Evolutionary conservation across 2,797 vertebrate species (phyloP).

Genomic region (Prunella strophiata): DNA sequence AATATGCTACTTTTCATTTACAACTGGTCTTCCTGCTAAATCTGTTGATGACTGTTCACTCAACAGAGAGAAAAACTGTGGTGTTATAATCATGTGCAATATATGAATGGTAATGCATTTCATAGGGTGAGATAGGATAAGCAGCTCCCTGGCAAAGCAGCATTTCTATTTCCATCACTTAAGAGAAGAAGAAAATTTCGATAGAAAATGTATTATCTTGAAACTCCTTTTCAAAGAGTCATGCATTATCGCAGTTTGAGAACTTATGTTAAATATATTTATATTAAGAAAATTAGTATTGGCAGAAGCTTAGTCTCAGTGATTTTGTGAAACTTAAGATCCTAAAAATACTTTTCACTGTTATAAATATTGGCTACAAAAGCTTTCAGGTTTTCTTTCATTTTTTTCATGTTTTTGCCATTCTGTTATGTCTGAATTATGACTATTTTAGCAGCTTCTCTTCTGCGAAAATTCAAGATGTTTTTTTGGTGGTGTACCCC

Average conservation of each 20-base stretch:
- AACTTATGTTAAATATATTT: neutral
- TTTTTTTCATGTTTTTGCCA: neutral
- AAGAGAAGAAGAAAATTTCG: neutral
- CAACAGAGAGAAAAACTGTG: neutral
- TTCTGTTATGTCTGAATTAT: neutral
- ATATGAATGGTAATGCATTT: neutral
- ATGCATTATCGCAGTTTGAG: neutral
- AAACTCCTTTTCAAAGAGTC: neutral
- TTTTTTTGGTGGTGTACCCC: neutral
- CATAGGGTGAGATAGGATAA: neutral
- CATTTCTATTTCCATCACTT: neutral
- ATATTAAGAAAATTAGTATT: neutral
- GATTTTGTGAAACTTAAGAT: neutral
- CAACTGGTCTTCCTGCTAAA: neutral
- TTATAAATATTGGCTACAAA: neutral
- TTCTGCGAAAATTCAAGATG: neutral
- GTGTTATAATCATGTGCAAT: neutral
- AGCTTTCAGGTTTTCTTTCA: neutral
- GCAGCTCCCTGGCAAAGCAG: neutral
- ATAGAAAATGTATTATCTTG: neutral
- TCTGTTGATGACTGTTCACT: neutral
- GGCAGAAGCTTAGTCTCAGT: neutral
- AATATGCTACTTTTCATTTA: neutral
- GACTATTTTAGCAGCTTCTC: neutral
- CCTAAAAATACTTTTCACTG: neutral